These are phyloP conservation scores for Psammodynastes pulverulentus DNA, from an alignment of 2,113 vertebrate species.

Conservation along the genomic window DNA sequence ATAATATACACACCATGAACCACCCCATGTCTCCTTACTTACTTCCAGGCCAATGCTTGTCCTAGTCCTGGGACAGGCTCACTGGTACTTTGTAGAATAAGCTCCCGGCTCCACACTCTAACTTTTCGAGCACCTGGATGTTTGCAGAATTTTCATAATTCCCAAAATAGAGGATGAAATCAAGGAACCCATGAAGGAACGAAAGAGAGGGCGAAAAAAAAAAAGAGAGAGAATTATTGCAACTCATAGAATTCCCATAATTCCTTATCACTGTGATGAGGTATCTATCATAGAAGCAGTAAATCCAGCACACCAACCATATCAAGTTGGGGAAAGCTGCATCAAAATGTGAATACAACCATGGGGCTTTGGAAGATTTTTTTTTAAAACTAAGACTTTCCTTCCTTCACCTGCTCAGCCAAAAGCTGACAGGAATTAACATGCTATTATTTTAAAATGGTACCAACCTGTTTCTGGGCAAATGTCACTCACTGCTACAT, in stretches of 20 bases:
- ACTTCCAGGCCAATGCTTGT: conserved; percentile 91
- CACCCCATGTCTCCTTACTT: conserved; percentile 55
- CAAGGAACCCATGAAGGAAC: neutral
- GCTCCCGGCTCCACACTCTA: conserved; percentile 86
- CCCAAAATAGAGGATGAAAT: neutral
- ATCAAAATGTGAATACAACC: neutral
- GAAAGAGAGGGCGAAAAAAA: neutral
- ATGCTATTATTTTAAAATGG: conserved; percentile 10
- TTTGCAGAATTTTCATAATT: neutral
- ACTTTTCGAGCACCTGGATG: conserved; percentile 77
- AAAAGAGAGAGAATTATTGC: neutral
- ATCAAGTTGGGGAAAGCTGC: neutral
- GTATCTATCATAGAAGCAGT: neutral
- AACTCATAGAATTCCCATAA: neutral
- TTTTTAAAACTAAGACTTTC: neutral
- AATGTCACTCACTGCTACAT: conserved; percentile 87
- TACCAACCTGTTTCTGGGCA: conserved; percentile 82
- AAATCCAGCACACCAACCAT: neutral
- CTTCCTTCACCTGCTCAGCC: neutral
- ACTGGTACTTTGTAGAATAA: conserved; percentile 90
- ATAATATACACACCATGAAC: neutral
- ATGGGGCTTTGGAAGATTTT: neutral
- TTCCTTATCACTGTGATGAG: neutral
- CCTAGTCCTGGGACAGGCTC: conserved; percentile 86
- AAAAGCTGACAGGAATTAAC: neutral